These are phyloP conservation scores for Sebastes dallii DNA, from an alignment of 2,797 vertebrate species.

Conservation along the genomic window DNA sequence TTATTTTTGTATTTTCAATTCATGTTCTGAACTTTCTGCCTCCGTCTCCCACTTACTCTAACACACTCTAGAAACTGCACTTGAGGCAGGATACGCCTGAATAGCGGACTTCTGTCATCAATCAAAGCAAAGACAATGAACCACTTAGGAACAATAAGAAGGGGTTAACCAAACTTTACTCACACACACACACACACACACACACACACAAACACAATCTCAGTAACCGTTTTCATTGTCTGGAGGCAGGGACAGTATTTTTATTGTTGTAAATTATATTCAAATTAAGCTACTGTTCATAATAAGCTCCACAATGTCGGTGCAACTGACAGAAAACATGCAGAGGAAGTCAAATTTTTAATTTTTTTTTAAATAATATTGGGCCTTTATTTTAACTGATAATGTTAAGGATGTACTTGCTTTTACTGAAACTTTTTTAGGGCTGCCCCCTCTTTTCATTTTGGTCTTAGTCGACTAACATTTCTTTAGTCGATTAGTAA, in stretches of 20 bases:
- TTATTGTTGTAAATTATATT: constrained; percentile 21
- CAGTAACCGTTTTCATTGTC: not conserved
- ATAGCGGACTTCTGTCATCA: constrained; percentile 67
- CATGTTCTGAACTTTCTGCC: not conserved
- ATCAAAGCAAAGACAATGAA: constrained; percentile 70
- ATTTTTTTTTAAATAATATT: not conserved
- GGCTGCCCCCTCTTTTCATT: too few relatives aligned
- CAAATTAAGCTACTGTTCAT: constrained; percentile 2
- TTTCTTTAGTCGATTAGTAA: too few relatives aligned
- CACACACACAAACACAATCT: not conserved
- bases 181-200: not conserved
- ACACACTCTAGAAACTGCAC: constrained; percentile 10
- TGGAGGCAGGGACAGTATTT: not conserved
- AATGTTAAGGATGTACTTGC: not conserved
- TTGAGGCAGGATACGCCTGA: constrained; percentile 63
- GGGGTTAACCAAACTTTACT: constrained; percentile 40
- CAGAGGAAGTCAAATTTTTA: not conserved
- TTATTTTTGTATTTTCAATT: constrained; percentile 5
- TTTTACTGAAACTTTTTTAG: not conserved
- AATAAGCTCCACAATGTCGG: not conserved
- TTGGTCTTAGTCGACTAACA: too few relatives aligned
- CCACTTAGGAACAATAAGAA: constrained; percentile 55
- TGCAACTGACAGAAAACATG: not conserved
- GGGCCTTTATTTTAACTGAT: not conserved
- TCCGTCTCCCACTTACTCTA: not conserved